Evolutionary conservation across 1,140 invertebrate genomes (phyloP), one percentile per base, ranked within the genome.

Genomic region (silkworm (Bombyx mori)): DNA sequence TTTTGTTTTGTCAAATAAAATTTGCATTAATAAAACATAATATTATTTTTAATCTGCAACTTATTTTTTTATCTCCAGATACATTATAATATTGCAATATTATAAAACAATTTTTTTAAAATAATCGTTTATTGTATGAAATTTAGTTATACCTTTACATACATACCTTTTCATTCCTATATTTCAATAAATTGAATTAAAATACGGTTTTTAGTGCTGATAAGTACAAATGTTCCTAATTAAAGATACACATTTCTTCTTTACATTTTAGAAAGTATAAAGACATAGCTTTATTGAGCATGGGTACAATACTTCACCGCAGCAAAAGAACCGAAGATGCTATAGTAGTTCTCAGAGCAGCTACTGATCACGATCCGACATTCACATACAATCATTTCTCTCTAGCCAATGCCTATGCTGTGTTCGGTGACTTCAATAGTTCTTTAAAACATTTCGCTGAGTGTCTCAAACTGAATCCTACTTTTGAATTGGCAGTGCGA

Each of bases 251-350:
- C 4, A 35, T 35, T 35, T 35, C 26, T 45, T 47, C 18, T 56
- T 61, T 52, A 3, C 45, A 63, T 89, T 80, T 56, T 75, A 94
- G 92, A 66, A 83, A 91, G 59, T 92, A 92, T 71, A 93, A 93
- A 78, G 94, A 96, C 82, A 92, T 97, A 61, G 91, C 95, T 3
- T 83, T 97, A 53, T 89, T 96, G 18, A 95, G 92, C 69, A 81
- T 96, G 65, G 95, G 94, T n/a, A 94, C 94, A 50, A 92, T 97
- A 70, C 88, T 97, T 6, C 94, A 96, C 67, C 90, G 93, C 45
- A 90, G 92, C 53, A 91, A 91, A 52, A 89, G 91, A 63, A 91
- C 92, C 8, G 91, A 92, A 61, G 95, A 97, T 82, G 95, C 95
- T 7, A 92, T 94, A 9, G 91, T 94, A 58, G 88, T 97, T 53